Conservation (phyloP, 2,113 vertebrate species). For the Scopus umbretta region DNA sequence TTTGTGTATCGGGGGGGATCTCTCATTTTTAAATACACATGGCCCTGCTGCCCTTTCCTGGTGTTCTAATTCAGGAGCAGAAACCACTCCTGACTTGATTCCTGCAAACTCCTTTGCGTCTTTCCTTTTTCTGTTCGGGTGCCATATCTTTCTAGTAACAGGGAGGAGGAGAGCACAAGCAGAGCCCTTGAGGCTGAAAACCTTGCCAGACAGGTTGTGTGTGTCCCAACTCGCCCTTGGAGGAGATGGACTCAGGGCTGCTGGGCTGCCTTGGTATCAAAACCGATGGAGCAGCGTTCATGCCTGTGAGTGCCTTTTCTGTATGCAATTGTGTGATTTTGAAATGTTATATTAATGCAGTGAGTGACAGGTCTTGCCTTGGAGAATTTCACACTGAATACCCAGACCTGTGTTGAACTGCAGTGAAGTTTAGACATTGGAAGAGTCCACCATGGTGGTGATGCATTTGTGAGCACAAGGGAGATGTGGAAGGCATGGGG, state of each 20-base stretch:
- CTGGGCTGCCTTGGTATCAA: neutral
- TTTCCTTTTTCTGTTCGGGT: neutral
- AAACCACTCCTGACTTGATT: neutral
- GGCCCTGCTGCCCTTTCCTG: neutral
- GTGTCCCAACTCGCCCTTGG: neutral
- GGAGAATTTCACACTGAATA: neutral
- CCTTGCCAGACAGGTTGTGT: neutral
- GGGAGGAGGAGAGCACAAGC: neutral
- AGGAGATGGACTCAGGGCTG: neutral
- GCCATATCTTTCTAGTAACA: neutral
- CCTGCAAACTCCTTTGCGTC: neutral
- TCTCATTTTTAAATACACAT: neutral
- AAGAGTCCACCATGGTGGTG: neutral
- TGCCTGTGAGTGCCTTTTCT: neutral
- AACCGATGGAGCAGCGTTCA: accelerated
- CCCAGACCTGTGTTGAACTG: neutral
- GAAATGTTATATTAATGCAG: neutral
- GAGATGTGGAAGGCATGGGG: neutral
- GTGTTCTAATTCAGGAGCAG: neutral
- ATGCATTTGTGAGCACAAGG: neutral
- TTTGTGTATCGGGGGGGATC: neutral
- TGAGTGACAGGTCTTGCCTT: neutral
- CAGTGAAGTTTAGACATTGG: neutral
- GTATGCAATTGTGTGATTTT: neutral
- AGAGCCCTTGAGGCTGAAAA: neutral